phyloP scores from a whole-genome alignment of 2,888 invertebrate genomes.

The Orchesella flavescens region DNA sequence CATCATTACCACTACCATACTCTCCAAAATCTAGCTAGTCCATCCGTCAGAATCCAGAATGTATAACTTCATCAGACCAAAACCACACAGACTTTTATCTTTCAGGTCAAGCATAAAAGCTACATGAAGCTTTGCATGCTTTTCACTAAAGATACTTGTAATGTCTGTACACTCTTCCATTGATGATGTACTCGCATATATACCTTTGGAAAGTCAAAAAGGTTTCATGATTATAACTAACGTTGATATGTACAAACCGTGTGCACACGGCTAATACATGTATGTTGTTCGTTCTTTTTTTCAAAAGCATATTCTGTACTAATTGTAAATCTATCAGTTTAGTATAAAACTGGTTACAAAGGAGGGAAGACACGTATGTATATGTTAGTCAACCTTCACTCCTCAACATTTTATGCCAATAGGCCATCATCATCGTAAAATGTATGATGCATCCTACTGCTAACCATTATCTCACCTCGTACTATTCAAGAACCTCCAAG shows the following conservation, averaged over 20 bases:
- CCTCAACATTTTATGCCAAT: constrained; percentile 8
- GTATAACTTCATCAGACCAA: background rate
- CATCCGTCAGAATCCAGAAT: background rate
- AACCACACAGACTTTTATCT: constrained; percentile 3
- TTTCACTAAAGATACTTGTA: too few relatives aligned
- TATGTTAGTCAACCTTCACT: background rate
- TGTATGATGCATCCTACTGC: background rate
- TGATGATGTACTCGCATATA: too few relatives aligned
- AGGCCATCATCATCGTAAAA: constrained; percentile 7
- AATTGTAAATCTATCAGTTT: constrained; percentile 3
- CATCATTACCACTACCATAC: background rate
- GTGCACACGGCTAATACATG: background rate
- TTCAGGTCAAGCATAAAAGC: background rate
- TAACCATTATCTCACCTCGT: background rate
- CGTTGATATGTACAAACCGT: too few relatives aligned
- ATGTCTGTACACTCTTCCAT: too few relatives aligned
- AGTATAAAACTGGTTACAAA: background rate
- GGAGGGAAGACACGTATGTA: too few relatives aligned
- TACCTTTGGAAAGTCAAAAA: too few relatives aligned
- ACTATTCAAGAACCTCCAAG: background rate
- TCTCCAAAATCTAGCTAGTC: background rate
- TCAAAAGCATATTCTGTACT: background rate
- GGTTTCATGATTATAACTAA: too few relatives aligned
- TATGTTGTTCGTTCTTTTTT: background rate
- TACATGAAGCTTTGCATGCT: background rate